phyloP scores from a whole-genome alignment of 2,113 vertebrate species.

The Triplophysa dalaica region DNA sequence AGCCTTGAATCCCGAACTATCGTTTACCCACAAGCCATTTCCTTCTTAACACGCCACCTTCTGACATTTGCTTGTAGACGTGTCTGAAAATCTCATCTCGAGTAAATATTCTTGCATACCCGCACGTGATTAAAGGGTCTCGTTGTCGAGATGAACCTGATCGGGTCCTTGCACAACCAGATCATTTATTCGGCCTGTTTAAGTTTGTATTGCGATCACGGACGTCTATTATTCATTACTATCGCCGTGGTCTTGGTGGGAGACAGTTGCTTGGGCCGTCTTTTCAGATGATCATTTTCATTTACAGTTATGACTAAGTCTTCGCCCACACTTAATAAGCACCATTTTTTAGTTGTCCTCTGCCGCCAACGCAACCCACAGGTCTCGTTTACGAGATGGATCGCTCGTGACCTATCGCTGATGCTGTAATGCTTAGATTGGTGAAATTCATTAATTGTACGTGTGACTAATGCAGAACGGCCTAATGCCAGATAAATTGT shows the following conservation, averaged over 20 bases:
- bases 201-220: background rate
- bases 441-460: constrained; percentile 52
- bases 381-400: constrained; percentile 43
- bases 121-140: background rate
- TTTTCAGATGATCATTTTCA: constrained; percentile 14
- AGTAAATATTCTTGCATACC: constrained; percentile 9
- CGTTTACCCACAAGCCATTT: background rate
- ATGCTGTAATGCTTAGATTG: constrained; percentile 50
- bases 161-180: background rate
- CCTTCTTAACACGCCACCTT: background rate
- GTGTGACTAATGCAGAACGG: constrained; percentile 41
- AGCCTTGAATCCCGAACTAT: background rate
- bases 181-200: background rate
- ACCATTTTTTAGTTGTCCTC: constrained; percentile 16
- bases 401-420: constrained; percentile 54
- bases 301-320: constrained; percentile 4
- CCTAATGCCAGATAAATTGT: constrained; percentile 42
- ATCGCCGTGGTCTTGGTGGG: background rate
- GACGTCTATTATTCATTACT: background rate
- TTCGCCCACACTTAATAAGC: constrained; percentile 39
- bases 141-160: constrained; percentile 8
- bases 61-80: constrained; percentile 15
- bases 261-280: background rate
- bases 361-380: constrained; percentile 17
- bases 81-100: constrained; percentile 13